phyloP scores from a whole-genome alignment of 2,113 vertebrate genomes.

The Myotis yumanensis region DNA sequence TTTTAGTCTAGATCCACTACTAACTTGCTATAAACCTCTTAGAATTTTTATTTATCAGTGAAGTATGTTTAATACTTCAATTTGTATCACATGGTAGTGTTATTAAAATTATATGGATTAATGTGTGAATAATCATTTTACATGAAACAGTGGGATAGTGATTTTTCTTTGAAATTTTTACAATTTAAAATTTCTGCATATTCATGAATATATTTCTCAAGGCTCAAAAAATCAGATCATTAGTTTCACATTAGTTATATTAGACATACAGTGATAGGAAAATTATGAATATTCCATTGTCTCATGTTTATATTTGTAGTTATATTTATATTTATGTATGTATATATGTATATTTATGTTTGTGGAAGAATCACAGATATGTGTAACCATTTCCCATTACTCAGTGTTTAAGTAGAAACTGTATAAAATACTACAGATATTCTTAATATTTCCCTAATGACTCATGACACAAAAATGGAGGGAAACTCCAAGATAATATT shows the following conservation, averaged over 20 bases:
- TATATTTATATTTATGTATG: background rate
- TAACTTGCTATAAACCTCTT: background rate
- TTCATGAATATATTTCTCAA: background rate
- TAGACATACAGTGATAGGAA: background rate
- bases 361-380: too few relatives aligned
- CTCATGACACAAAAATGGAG: background rate
- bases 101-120: background rate
- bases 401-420: background rate
- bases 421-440: background rate
- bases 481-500: background rate
- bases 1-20: background rate
- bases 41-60: background rate
- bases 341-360: too few relatives aligned
- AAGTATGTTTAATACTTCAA: background rate
- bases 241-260: background rate
- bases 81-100: background rate
- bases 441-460: background rate
- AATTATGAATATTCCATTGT: background rate
- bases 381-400: too few relatives aligned
- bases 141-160: background rate
- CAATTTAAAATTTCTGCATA: background rate
- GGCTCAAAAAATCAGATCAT: background rate
- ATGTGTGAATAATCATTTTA: background rate
- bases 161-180: background rate
- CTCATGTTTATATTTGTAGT: background rate